A percentile compares a stretch with the other conserved stretches of the same genome.
Conservation (phyloP, 1,140 invertebrate genomes). For the Drosophila nannoptera region DNA sequence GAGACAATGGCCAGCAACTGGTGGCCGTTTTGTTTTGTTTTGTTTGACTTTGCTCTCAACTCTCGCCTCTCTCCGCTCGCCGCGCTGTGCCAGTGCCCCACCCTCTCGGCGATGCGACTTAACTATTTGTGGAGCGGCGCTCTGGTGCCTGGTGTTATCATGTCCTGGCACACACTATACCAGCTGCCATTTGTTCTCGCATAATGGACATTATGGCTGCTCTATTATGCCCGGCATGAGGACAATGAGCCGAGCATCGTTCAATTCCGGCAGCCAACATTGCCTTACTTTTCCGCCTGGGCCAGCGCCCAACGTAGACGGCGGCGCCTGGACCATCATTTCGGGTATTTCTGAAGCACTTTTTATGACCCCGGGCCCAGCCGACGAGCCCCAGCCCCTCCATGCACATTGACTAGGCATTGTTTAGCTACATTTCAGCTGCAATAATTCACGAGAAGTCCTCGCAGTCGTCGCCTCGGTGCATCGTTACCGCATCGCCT, state of each 20-base stretch:
- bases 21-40: constrained; percentile 22
- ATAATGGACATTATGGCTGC: constrained; percentile 70
- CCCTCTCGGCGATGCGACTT: neutral
- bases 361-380: constrained; percentile 7
- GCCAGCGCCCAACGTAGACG: neutral
- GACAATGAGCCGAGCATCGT: constrained; percentile 51
- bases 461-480: constrained; percentile 21
- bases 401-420: constrained; percentile 39
- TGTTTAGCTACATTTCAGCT: constrained; percentile 54
- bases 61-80: neutral
- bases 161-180: constrained; percentile 58
- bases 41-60: constrained; percentile 14
- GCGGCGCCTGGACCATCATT: constrained; percentile 49
- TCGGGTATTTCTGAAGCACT: constrained; percentile 53
- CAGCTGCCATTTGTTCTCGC: constrained; percentile 63
- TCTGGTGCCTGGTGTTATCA: constrained; percentile 47
- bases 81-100: neutral
- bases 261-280: constrained; percentile 37
- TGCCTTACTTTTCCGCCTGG: constrained; percentile 16
- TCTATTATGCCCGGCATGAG: constrained; percentile 54
- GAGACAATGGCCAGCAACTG: constrained; percentile 61
- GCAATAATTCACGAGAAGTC: constrained; percentile 59
- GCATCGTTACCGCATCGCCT: constrained; percentile 23
- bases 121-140: neutral
- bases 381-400: constrained; percentile 7